A percentile compares a stretch with the other conserved stretches of the same genome.
Conservation (phyloP, 2,888 invertebrate species). For the Folsomia candida region DNA sequence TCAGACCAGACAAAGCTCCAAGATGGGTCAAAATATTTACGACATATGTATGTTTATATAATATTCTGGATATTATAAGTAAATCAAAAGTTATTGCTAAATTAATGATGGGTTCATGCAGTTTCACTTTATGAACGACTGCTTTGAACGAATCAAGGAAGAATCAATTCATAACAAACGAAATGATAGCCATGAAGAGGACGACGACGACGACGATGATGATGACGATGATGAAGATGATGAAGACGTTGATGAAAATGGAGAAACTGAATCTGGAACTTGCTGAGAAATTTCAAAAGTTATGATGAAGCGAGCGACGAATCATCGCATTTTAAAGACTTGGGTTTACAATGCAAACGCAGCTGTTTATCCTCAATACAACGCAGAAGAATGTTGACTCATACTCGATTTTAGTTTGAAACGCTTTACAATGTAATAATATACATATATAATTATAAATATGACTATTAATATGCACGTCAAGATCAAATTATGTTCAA, state of each 20-base stretch:
- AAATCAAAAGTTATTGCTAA: not conserved
- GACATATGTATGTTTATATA: slow-evolving; percentile 73
- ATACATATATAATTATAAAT: too few species aligned
- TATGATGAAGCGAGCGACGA: too few species aligned
- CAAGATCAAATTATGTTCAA: too few species aligned
- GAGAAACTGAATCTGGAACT: not conserved
- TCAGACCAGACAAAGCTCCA: slow-evolving; percentile 74
- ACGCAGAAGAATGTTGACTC: too few species aligned
- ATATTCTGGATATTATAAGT: too few species aligned
- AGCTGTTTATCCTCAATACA: too few species aligned
- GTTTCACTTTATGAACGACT: slow-evolving; percentile 87
- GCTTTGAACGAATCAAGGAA: slow-evolving; percentile 92
- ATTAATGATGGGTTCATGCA: too few species aligned
- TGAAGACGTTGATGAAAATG: slow-evolving; percentile 12
- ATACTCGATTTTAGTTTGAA: too few species aligned
- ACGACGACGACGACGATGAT: not conserved
- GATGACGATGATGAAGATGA: slow-evolving; percentile 13
- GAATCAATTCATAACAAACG: slow-evolving; percentile 62
- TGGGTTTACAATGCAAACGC: too few species aligned
- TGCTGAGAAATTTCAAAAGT: not conserved
- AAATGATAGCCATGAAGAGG: not conserved
- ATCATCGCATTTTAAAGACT: too few species aligned
- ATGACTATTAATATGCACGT: too few species aligned
- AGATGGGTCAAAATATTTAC: slow-evolving; percentile 84
- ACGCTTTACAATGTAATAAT: too few species aligned